Evolutionary conservation across 30 jellyfish, hydroid and myxozoan species (phyloP).

Genomic region (Catostylus mosaicus): DNA sequence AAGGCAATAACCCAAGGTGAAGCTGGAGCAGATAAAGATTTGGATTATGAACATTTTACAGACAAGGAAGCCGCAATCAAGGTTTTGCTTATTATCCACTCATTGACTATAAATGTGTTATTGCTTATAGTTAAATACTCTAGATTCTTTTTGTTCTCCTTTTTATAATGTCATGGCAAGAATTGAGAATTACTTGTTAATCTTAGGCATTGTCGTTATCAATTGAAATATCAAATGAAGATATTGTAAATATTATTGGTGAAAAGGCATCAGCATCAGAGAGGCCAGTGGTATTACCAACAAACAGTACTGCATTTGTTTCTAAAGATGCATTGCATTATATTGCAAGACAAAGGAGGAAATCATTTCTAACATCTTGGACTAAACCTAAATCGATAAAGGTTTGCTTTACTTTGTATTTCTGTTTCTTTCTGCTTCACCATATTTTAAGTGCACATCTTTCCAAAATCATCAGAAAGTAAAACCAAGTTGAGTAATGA

Average conservation of each 20-base stretch:
- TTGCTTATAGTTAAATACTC: too few relatives aligned
- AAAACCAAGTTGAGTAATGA: too few relatives aligned
- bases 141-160: too few relatives aligned
- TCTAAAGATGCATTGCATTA: conserved; percentile 60
- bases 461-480: too few relatives aligned
- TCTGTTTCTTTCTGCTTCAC: too few relatives aligned
- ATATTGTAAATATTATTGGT: conserved; percentile 32
- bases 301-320: conserved; percentile 51
- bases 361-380: conserved; percentile 57
- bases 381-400: conserved; percentile 2
- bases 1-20: too few relatives aligned
- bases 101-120: too few relatives aligned
- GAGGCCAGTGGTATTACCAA: conserved; percentile 24
- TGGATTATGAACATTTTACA: neutral
- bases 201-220: conserved; percentile 39
- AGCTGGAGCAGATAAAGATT: too few relatives aligned
- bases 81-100: too few relatives aligned
- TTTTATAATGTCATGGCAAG: too few relatives aligned
- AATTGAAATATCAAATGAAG: conserved; percentile 28
- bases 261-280: conserved; percentile 33
- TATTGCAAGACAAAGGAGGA: conserved; percentile 23
- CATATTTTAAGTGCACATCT: too few relatives aligned
- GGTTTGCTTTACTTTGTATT: too few relatives aligned
- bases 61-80: conserved; percentile 6
- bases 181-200: neutral